Evolutionary conservation across 2,797 vertebrate genomes (phyloP), one percentile per base, ranked within the genome.

Genomic region (Karalla daura): DNA sequence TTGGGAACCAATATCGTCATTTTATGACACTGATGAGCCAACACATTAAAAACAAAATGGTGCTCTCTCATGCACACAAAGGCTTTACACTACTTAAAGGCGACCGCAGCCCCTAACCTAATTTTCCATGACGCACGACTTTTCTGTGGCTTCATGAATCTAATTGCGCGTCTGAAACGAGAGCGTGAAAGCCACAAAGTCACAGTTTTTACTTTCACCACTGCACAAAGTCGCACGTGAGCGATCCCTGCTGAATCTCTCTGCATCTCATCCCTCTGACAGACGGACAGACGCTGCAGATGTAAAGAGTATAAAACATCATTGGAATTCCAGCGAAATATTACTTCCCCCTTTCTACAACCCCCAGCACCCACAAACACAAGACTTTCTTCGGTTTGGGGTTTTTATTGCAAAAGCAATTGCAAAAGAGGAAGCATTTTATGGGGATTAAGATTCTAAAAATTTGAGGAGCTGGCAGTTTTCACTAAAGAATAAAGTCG

Each of bases 111-210:
- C 15, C 25, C 17, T 17, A 58, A 5, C 66, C 23, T 30, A 50
- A 68, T 61, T 83, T 76, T 71, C 76, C 67, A 65, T 71, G 67
- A 73, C 7, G 12, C 51, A 41, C 59, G 68, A 40, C 23, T 50
- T 54, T 51, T 66, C 25, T 72, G 68, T 37, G 49, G 63, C 66
- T 78, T 65, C 27, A 47, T 63, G 44, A 72, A 74, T 61, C 21
- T 49, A 35, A 69, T 77, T 21, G 39, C 60, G 43, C 76, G 60
- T 68, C 44, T n/a, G n/a, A n/a, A n/a, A n/a, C n/a, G n/a, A 50
- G 37, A 50, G 43, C 44, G 51, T 70, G 20, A 20, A 51, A 23
- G 20, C 32, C 25, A 54, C 14, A 24, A n/a, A 37, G 20, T 2
- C 23, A 43, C 33, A 8, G 33, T 46, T 53, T 59, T n/a, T n/a